These are phyloP conservation scores for Nautilus pompilius DNA, from an alignment of 1,140 invertebrate species.

Conservation along the genomic window DNA sequence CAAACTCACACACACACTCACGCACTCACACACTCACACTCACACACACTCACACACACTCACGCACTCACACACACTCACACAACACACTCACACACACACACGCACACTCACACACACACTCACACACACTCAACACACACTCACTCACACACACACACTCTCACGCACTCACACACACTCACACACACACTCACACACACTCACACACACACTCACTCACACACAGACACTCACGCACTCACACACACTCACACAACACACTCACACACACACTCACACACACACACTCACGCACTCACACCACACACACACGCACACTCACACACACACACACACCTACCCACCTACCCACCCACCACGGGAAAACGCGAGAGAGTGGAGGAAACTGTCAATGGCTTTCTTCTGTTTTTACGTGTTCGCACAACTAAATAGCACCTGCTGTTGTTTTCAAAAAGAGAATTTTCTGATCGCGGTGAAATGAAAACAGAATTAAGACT, in stretches of 20 bases:
- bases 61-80: background rate
- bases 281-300: background rate
- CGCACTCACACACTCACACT: background rate
- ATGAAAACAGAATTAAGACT: no score
- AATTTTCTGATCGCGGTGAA: no score
- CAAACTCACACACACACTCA: background rate
- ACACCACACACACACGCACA: background rate
- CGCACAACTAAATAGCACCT: no score
- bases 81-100: background rate
- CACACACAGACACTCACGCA: background rate
- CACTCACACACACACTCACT: background rate
- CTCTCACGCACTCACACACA: background rate
- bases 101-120: background rate
- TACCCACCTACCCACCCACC: background rate
- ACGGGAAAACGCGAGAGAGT: background rate
- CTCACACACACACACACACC: background rate
- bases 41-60: background rate
- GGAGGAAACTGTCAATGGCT: background rate
- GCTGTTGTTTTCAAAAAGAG: no score
- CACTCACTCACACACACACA: background rate
- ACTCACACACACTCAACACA: no score
- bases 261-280: background rate
- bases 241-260: conserved; percentile 1
- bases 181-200: background rate
- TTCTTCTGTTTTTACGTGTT: background rate